phyloP scores from a whole-genome alignment of 2,797 vertebrate genomes.

The Anguilla anguilla region DNA sequence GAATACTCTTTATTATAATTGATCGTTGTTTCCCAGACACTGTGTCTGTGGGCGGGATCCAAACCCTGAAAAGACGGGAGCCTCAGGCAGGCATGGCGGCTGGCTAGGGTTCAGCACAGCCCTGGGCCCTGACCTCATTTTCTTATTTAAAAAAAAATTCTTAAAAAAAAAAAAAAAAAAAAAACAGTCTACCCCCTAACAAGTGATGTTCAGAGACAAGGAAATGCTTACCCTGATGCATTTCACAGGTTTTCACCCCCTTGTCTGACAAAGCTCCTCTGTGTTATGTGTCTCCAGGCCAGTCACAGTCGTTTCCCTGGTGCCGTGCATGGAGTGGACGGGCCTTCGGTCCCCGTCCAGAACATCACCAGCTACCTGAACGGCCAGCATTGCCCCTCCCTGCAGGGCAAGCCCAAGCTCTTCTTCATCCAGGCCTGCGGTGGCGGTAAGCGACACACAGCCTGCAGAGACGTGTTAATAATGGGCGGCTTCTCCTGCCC shows the following conservation, averaged over 20 bases:
- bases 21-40: background rate
- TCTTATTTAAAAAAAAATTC: background rate
- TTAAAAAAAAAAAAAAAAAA: background rate
- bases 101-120: too few relatives aligned
- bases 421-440: constrained; percentile 98
- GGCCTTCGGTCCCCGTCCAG: constrained; percentile 77
- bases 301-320: constrained; percentile 90
- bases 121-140: too few relatives aligned
- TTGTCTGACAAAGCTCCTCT: background rate
- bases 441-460: constrained; percentile 76
- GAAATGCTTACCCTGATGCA: background rate
- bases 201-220: background rate
- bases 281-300: constrained; percentile 68
- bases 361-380: constrained; percentile 85
- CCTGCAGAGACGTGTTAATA: background rate
- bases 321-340: constrained; percentile 86
- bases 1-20: background rate
- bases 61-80: background rate
- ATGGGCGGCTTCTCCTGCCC: background rate
- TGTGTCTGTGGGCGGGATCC: background rate
- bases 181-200: background rate
- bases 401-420: constrained; percentile 93
- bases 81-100: too few relatives aligned
- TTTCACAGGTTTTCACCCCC: background rate
- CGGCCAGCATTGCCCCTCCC: constrained; percentile 79